Evolutionary conservation across 2,797 vertebrate species (phyloP).

Genomic region (Cryptoprocta ferox): DNA sequence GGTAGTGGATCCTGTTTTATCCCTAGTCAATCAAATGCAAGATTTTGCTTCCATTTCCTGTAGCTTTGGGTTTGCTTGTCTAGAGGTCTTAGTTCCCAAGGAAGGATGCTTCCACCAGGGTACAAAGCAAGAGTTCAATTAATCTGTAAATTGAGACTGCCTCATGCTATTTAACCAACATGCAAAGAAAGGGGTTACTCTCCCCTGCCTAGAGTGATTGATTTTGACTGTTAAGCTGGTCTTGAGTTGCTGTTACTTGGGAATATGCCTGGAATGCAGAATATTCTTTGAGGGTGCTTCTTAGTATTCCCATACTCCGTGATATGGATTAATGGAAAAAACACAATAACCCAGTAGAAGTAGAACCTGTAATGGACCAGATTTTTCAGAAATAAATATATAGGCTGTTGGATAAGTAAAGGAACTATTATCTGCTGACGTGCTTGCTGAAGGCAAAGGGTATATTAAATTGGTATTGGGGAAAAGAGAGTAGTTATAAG

Average conservation of each 20-base stretch:
- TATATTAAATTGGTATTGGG: neutral
- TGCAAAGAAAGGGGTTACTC: neutral
- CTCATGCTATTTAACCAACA: neutral
- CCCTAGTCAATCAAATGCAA: neutral
- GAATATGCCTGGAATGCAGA: neutral
- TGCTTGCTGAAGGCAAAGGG: neutral
- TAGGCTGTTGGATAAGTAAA: neutral
- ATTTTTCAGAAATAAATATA: neutral
- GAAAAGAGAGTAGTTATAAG: neutral
- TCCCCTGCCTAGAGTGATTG: neutral
- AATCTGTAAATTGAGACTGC: neutral
- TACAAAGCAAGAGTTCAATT: neutral
- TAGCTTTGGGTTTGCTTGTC: neutral
- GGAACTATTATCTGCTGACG: neutral
- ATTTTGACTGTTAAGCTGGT: neutral
- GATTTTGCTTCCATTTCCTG: neutral
- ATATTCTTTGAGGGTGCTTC: neutral
- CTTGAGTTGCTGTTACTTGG: neutral
- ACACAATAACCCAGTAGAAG: neutral
- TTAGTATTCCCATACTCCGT: neutral
- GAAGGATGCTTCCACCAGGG: neutral
- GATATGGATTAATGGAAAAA: neutral
- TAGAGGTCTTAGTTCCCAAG: neutral
- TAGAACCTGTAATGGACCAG: neutral
- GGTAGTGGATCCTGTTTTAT: neutral